Evolutionary conservation across 1,140 invertebrate species (phyloP), one percentile per base, ranked within the genome.

Genomic region (Musca domestica): DNA sequence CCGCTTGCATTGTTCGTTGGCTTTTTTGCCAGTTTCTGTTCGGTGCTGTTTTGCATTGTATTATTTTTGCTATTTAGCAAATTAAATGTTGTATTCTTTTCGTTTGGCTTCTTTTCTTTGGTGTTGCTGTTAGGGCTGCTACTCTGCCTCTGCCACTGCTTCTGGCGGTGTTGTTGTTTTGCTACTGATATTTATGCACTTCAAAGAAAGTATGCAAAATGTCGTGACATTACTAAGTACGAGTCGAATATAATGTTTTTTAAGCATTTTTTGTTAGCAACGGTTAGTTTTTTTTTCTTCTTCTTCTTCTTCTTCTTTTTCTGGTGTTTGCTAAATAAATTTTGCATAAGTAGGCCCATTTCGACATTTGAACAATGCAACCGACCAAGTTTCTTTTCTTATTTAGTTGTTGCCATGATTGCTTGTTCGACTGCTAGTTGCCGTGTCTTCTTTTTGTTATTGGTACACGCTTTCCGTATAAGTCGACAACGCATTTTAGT

Each of bases 51-150:
- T 41, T 41, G 34, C 34, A 41, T 41, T 47, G 52, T 56, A 67
- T 67, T 67, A 61, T 66, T 69, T 66, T 69, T 66, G 64, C 64
- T 69, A 69, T 69, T 69, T 69, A 66, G 68, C 68, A 69, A 69
- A 69, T 69, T 69, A 69, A 69, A 69, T 69, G 67, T 65, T 68
- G 67, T 68, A 17, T 61, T 61, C 56, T 61, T 34, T 22, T 5
- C 66, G 22, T 46, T 58, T 58, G 15, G 54, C 25, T 23, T 34
- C 34, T 66, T n/a, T 67, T n/a, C 22, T 64, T 48, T 25, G 34
- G 17, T 1, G 12, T 61, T 19, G 49, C 22, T 56, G n/a, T 66
- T 66, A 22, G 25, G 12, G 15, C 64, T 65, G 48, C 46, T 49
- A 65, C n/a, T n/a, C n/a, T 65, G 63, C 19, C 10, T 10, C 41